Conservation (phyloP, 2,888 invertebrate species). For the Calameuta pallipes region DNA sequence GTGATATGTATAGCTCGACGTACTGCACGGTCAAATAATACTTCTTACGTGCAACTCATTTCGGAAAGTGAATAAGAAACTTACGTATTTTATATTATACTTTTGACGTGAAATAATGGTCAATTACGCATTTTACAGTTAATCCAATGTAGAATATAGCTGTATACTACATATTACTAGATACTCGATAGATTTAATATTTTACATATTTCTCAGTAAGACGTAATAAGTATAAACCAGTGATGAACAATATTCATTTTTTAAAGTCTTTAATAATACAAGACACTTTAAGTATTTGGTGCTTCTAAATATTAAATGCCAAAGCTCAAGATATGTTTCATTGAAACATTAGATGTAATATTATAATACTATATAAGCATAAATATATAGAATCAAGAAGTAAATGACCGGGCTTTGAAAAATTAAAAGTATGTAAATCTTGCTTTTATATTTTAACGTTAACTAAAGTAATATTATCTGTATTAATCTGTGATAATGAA, state of each 20-base stretch:
- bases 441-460: neutral
- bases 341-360: neutral
- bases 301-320: neutral
- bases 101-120: neutral
- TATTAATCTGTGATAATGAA: neutral
- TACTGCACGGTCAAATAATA: slow-evolving; percentile 16
- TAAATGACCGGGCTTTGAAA: neutral
- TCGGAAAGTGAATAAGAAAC: slow-evolving; percentile 6
- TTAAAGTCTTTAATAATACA: neutral
- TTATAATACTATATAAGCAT: neutral
- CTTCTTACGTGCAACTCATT: slow-evolving; percentile 25
- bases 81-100: neutral
- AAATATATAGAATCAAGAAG: neutral
- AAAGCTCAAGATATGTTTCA: neutral
- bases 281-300: neutral
- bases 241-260: neutral
- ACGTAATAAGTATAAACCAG: neutral
- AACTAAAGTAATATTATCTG: neutral
- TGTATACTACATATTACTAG: no score
- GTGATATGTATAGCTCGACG: slow-evolving; percentile 37
- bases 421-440: neutral
- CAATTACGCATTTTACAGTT: neutral
- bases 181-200: no score
- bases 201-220: neutral
- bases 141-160: neutral